A percentile compares a stretch with the other conserved stretches of the same genome.
These are phyloP conservation scores for Yponomeuta malinellus DNA, from an alignment of 2,888 invertebrate genomes.

Conservation along the genomic window DNA sequence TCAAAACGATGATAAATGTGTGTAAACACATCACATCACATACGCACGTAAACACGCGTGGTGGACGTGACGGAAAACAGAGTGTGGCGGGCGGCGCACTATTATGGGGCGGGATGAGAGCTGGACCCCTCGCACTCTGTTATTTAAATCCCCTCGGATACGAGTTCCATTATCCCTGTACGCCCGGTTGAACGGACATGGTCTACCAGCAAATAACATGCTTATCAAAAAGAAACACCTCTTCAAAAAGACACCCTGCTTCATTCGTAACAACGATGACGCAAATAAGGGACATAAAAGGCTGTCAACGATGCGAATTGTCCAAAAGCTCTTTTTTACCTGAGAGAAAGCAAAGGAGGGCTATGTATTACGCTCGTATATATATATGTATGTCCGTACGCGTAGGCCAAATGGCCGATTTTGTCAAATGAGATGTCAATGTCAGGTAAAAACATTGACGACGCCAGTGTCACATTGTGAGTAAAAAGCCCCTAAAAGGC, in stretches of 20 bases:
- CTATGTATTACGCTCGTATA: no score
- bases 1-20: not conserved
- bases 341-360: no score
- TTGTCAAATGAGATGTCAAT: no score
- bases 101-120: not conserved
- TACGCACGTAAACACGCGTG: conserved; percentile 19
- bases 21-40: conserved; percentile 5
- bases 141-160: conserved; percentile 64
- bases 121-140: conserved; percentile 42
- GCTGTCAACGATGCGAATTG: not conserved
- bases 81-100: conserved; percentile 19
- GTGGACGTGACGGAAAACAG: conserved; percentile 28
- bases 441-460: no score
- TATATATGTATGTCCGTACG: no score
- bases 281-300: not conserved
- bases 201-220: conserved; percentile 5
- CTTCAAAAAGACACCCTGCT: conserved; percentile 8
- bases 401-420: no score
- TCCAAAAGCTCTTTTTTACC: not conserved
- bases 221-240: conserved; percentile 8
- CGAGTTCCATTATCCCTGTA: conserved; percentile 51
- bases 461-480: no score
- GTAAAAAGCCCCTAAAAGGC: no score
- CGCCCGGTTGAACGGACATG: conserved; percentile 23
- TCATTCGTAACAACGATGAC: not conserved